Base-by-base conservation (phyloP, 2,113 vertebrate genomes). In the Aldabrachelys gigantea region DNA sequence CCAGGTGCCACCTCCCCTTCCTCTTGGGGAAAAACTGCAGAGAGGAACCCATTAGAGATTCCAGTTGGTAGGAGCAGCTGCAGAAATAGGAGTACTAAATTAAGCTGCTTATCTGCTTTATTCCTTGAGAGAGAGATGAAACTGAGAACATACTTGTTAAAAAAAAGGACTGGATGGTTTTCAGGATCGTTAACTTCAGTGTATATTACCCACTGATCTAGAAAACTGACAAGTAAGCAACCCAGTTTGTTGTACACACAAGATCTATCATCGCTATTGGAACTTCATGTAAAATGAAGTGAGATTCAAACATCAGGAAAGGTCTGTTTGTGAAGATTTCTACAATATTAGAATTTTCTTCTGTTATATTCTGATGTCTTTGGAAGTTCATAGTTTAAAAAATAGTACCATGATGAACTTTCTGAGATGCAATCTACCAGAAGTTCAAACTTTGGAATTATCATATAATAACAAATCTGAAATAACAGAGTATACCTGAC, bases 401-500 rank as follows among this genome's bases (percentile, higher is more conserved):
- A 35, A 38, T 22, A 38, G n/a, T 72, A 38, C 35, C n/a, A 72
- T 22, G 65, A 72, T 72, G n/a, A 38, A 72, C 52, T 27, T 82
- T 82, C 19, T 49, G n/a, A 31, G 25, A 17, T 53, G 8, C 35
- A 56, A 14, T 17, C 41, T 80, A 14, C 22, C 16, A 38, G n/a
- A 72, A 72, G 4, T 72, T 38, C 65, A 72, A 80, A 59, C n/a
- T 57, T 25, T 27, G 44, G n/a, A n/a, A n/a, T n/a, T 80, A 44
- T 52, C 49, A 85, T 31, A 53, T 82, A 69, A 82, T 57, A 24
- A 80, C 35, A 92, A 53, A 31, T 50, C 76, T n/a, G 52, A 29
- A 80, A 35, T 56, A 80, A 54, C 17, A 86, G 44, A 35, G 62
- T 76, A 27, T 90, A 96, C 96, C 84, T 96, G 94, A 24, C 88